Percentiles rank a stretch among this genome's conserved stretches.
These are phyloP conservation scores for Philereme vetulata DNA, from an alignment of 2,888 invertebrate species.

Conservation along the genomic window DNA sequence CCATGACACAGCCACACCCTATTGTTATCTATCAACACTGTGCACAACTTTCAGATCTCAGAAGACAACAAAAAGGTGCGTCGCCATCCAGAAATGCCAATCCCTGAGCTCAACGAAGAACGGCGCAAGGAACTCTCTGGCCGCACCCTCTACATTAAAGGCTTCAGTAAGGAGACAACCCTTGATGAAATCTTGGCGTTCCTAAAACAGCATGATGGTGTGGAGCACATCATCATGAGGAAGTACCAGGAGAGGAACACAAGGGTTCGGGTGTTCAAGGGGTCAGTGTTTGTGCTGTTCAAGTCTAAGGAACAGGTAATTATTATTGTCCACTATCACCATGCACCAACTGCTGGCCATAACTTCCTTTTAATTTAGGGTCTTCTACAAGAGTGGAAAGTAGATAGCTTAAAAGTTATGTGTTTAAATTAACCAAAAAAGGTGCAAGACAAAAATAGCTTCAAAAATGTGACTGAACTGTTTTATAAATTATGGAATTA, in stretches of 20 bases:
- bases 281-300: slow-evolving; percentile 96
- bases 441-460: too few relatives aligned
- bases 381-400: too few relatives aligned
- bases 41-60: slow-evolving; percentile 73
- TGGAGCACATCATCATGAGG: slow-evolving; percentile 87
- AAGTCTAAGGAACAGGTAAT: slow-evolving; percentile 87
- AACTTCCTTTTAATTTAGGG: too few relatives aligned
- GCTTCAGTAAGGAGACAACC: slow-evolving; percentile 88
- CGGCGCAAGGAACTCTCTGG: slow-evolving; percentile 89
- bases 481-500: too few relatives aligned
- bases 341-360: neutral
- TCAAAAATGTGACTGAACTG: too few relatives aligned
- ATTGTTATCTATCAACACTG: too few relatives aligned
- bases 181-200: slow-evolving; percentile 90
- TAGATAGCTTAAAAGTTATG: too few relatives aligned
- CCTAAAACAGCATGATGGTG: slow-evolving; percentile 87
- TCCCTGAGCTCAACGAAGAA: slow-evolving; percentile 94
- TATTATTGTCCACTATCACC: neutral
- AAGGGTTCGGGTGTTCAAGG: slow-evolving; percentile 90
- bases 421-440: too few relatives aligned
- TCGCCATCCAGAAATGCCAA: slow-evolving; percentile 87
- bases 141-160: slow-evolving; percentile 94
- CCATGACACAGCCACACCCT: too few relatives aligned
- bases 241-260: slow-evolving; percentile 85
- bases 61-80: slow-evolving; percentile 89